phyloP scores from a whole-genome alignment of 2,797 vertebrate species.

The Acridotheres tristis region DNA sequence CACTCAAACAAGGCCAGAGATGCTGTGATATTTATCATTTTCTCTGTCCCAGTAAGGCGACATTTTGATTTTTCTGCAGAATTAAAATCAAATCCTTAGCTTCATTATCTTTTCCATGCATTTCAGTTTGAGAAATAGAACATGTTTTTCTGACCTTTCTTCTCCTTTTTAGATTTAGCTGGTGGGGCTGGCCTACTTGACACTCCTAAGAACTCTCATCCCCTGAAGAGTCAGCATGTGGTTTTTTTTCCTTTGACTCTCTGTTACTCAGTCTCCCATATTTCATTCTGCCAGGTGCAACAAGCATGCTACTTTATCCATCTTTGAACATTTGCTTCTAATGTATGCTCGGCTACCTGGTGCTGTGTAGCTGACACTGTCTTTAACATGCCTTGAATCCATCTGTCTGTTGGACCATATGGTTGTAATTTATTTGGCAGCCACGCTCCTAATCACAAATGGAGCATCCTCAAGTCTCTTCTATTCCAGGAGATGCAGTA shows the following conservation, averaged over 20 bases:
- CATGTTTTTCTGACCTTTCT: neutral
- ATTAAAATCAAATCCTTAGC: neutral
- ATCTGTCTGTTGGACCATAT: slow-evolving; percentile 67
- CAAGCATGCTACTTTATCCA: slow-evolving; percentile 42
- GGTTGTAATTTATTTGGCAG: slow-evolving; percentile 66
- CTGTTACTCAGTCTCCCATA: neutral
- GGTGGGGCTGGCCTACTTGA: neutral
- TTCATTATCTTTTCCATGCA: neutral
- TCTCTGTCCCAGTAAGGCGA: neutral
- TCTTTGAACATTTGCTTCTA: slow-evolving; percentile 60
- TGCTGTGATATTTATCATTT: neutral
- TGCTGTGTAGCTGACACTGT: slow-evolving; percentile 60
- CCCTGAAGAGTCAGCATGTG: neutral
- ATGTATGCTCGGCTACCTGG: slow-evolving; percentile 52
- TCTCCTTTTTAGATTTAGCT: neutral
- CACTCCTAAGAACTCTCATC: neutral
- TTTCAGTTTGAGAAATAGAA: neutral
- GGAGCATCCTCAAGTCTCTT: slow-evolving; percentile 49
- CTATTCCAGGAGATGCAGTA: slow-evolving; percentile 20
- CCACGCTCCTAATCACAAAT: slow-evolving; percentile 38
- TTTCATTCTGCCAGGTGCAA: slow-evolving; percentile 50
- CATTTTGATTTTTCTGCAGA: neutral
- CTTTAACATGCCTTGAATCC: slow-evolving; percentile 59
- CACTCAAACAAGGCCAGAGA: neutral
- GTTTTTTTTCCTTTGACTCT: neutral